Base-by-base conservation (phyloP, 2,888 invertebrate species). In the Craniophora ligustri region DNA sequence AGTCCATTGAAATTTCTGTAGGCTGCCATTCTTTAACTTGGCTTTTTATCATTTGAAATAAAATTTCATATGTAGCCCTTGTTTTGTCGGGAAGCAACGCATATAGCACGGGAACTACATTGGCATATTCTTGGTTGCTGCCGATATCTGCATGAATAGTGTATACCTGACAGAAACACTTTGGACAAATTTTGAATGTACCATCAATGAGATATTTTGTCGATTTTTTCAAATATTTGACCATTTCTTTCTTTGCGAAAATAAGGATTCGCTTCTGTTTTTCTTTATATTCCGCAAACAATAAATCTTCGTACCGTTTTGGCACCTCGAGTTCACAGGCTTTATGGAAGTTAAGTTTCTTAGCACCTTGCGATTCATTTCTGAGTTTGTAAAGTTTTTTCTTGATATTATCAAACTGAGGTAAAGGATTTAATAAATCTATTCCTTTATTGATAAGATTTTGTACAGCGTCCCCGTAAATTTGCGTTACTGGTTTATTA, bases 231-330 rank as follows among this genome's bases (percentile, higher is more conserved):
- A 49, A 49, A 45, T 48, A 48, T 55, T 47, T 47, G 15, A 15
- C 19, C 2, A 71, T 92, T 0, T 50, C 74, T 41, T 39, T 28
- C 8, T 36, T 28, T 19, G 18, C 36, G 14, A 40, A 53, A 39
- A 45, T 45, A 30, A 45, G 23, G 21, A 50, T 38, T 15, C 39
- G 46, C 26, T 58, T 58, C 8, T 42, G 39, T 32, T 47, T 47
- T 14, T 42, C 13, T 38, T 39, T 30, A 16, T 32, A 47, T 30
- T 51, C 38, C 8, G 47, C 51, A 47, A 54, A 54, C 34, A 58
- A 42, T 16, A 58, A 39, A 38, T 58, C n/a, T 50, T 57, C 56
- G 32, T 40, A 39, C 3, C 34, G 15, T 47, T 47, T 46, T 34
- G 47, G 47, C 23, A 58, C 36, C 32, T 51, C 19, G 13, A 47